These are phyloP conservation scores for Drosophila albomicans DNA, from an alignment of 1,140 invertebrate species.

Conservation along the genomic window DNA sequence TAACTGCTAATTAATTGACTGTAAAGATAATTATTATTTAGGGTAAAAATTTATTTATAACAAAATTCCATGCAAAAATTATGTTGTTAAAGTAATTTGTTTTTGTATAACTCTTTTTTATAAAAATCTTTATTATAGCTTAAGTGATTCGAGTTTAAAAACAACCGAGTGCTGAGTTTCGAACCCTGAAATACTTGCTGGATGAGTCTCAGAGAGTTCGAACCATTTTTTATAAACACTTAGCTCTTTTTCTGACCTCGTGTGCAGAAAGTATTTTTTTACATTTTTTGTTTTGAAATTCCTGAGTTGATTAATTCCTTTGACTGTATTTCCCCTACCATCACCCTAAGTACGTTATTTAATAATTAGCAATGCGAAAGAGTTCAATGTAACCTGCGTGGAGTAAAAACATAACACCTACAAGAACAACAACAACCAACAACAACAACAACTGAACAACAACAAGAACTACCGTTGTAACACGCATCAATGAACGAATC, in stretches of 20 bases:
- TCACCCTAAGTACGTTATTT: slow-evolving; percentile 15
- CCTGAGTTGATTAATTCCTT: slow-evolving; percentile 10
- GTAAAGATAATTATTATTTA: slow-evolving; percentile 14
- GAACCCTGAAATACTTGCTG: slow-evolving; percentile 61
- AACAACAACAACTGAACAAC: slow-evolving; percentile 62
- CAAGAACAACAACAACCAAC: slow-evolving; percentile 65
- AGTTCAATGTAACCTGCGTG: slow-evolving; percentile 38
- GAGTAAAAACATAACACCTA: slow-evolving; percentile 67
- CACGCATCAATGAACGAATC: slow-evolving; percentile 67
- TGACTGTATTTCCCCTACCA: slow-evolving; percentile 20
- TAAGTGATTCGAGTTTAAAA: slow-evolving; percentile 83
- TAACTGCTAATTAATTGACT: slow-evolving; percentile 5
- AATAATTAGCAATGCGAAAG: slow-evolving; percentile 6
- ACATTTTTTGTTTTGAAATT: slow-evolving; percentile 27
- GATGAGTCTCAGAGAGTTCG: slow-evolving; percentile 67
- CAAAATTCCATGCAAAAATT: slow-evolving; percentile 36
- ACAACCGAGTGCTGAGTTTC: slow-evolving; percentile 78
- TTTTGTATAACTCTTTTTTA: slow-evolving; percentile 73
- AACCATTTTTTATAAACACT: slow-evolving; percentile 20
- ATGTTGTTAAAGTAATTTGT: slow-evolving; percentile 70
- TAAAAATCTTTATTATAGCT: slow-evolving; percentile 76
- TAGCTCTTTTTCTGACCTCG: slow-evolving; percentile 16
- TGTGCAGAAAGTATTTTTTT: slow-evolving; percentile 31
- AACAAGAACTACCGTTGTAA: slow-evolving; percentile 71
- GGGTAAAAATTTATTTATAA: neutral